These are phyloP conservation scores for Acanthosepion pharaonis DNA, from an alignment of 2,888 invertebrate genomes.

Conservation along the genomic window DNA sequence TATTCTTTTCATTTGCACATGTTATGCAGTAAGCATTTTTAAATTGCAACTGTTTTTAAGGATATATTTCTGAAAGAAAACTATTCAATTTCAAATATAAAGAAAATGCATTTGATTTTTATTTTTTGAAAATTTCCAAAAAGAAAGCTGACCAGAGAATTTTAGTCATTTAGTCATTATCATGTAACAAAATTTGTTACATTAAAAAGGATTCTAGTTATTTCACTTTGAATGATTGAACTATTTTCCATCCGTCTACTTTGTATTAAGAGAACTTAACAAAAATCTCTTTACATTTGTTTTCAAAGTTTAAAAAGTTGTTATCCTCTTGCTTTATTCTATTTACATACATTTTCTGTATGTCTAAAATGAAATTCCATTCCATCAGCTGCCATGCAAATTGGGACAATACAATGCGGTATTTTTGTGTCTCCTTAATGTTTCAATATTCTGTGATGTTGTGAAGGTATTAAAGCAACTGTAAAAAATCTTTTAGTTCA, in stretches of 20 bases:
- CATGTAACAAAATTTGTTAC: background rate
- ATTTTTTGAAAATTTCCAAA: background rate
- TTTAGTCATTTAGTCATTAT: background rate
- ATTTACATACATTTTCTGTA: conserved; percentile 20
- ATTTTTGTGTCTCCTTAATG: background rate
- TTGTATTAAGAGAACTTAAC: background rate
- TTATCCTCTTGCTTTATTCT: background rate
- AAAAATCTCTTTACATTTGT: background rate
- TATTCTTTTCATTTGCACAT: conserved; percentile 12
- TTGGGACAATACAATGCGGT: conserved; percentile 2
- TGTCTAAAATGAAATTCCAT: background rate
- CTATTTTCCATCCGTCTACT: background rate
- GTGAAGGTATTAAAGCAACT: conserved; percentile 33
- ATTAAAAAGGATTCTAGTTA: background rate
- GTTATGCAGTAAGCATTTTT: background rate
- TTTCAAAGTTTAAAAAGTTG: conserved; percentile 2
- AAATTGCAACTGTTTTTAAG: background rate
- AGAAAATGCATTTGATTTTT: background rate
- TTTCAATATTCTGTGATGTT: conserved; percentile 33
- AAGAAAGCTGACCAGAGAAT: background rate
- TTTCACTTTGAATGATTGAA: background rate
- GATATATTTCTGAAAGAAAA: background rate
- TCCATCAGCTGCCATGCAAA: conserved; percentile 33
- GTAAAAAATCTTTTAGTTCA: background rate
- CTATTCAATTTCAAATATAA: conserved; percentile 4